Conservation (phyloP, 2,797 vertebrate species). For the Pachyuromys duprasi region DNA sequence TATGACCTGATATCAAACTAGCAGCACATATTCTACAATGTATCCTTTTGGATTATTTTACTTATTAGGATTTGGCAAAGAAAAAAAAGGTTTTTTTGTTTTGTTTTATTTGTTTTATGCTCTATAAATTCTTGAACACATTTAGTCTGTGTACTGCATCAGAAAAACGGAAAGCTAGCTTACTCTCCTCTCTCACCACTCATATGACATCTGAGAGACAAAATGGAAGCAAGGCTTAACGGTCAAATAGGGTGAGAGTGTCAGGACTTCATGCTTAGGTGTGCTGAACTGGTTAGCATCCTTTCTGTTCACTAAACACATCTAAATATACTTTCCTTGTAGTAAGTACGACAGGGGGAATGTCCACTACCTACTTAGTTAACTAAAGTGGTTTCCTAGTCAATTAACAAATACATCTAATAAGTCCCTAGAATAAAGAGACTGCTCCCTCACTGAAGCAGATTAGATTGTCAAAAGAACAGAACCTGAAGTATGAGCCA, state of each 20-base stretch:
- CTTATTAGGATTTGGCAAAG: not conserved
- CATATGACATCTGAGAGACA: not conserved
- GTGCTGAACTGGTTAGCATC: conserved; percentile 61
- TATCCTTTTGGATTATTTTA: not conserved
- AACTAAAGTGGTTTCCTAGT: conserved; percentile 40
- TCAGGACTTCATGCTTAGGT: conserved; percentile 52
- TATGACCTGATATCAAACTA: not conserved
- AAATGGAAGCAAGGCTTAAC: not conserved
- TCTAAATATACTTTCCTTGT: conserved; percentile 65
- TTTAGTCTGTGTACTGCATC: not conserved
- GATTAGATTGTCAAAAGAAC: not conserved
- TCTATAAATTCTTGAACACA: conserved; percentile 1
- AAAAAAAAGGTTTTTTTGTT: not conserved
- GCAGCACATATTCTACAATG: not conserved
- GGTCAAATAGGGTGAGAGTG: conserved; percentile 59
- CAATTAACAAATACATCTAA: not conserved
- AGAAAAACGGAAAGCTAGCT: not conserved
- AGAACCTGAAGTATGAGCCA: conserved; percentile 6
- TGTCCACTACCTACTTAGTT: conserved; percentile 16
- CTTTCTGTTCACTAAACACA: conserved; percentile 71
- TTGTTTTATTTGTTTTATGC: too few species aligned
- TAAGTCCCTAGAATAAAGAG: conserved; percentile 7
- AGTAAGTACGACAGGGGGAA: conserved; percentile 27
- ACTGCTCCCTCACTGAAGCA: not conserved
- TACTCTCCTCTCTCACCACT: not conserved